These are phyloP conservation scores for Hiodon alosoides DNA, from an alignment of 2,113 vertebrate species.

Conservation along the genomic window DNA sequence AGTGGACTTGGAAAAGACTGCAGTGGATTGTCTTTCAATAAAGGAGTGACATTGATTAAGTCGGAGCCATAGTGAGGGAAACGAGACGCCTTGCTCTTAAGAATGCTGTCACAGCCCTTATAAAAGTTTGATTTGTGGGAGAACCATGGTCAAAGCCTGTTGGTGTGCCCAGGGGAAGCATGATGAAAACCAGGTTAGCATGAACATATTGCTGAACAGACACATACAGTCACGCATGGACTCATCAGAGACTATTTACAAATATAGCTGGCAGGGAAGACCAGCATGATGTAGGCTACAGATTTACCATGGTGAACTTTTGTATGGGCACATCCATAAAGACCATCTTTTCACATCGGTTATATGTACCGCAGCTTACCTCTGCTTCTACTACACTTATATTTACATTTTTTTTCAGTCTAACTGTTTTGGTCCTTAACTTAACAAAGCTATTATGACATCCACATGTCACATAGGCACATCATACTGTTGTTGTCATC, in stretches of 20 bases:
- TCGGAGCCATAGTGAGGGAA: not conserved
- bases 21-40: not conserved
- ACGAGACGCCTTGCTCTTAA: not conserved
- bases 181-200: not conserved
- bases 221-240: conserved; percentile 28
- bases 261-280: conserved; percentile 1
- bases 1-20: not conserved
- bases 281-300: conserved; percentile 31
- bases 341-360: conserved; percentile 24
- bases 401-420: not conserved
- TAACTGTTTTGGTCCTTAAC: no score
- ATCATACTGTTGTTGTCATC: not conserved
- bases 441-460: no score
- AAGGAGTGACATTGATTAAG: not conserved
- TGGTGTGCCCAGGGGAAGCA: not conserved
- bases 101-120: conserved; percentile 1
- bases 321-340: conserved; percentile 36
- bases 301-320: conserved; percentile 23
- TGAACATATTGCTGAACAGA: not conserved
- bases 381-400: not conserved
- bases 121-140: conserved; percentile 12
- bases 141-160: conserved; percentile 14
- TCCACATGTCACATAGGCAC: no score
- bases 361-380: not conserved
- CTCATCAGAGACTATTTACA: conserved; percentile 17